Base-by-base conservation (phyloP, 1,140 invertebrate species). In the Drosophila nigrodunni region DNA sequence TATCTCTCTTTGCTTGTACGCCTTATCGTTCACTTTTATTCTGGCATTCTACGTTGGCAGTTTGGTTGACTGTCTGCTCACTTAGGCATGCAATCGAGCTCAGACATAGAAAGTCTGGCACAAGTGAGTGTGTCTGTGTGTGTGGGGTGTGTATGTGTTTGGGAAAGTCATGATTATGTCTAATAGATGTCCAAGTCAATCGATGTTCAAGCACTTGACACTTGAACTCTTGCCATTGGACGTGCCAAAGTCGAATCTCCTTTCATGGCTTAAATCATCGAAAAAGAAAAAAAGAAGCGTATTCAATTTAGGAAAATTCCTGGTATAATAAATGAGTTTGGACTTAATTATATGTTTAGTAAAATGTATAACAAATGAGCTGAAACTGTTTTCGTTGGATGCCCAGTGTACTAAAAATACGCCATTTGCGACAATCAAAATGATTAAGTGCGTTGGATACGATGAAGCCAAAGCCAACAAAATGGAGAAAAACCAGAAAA, bases 131-230 rank as follows among this genome's bases (percentile, higher is more conserved):
- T 41, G 39, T 11, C 5, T 9, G 13, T 15, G 10, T 43, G 47
- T 30, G 4, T 30, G 25, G 25, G 25, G 25, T 49, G 11, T 50
- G 8, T 35, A 7, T 43, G 30, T 57, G 52, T 58, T n/a, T 46
- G 66, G 49, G 7, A 30, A 78, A 73, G 75, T 74, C 87, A 89
- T 87, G 88, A 91, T 91, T 91, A 91, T 88, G 88, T 91, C 88
- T 88, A 91, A 91, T 91, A 91, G 88, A 90, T 91, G 88, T 91
- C 88, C 78, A 85, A 91, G 82, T 91, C 88, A 90, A 91, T 91
- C 83, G 82, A 85, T 88, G 88, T 90, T 81, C 78, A 74, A 80
- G 61, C 79, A 78, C 78, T 79, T 91, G 88, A 91, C 88, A 90
- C 79, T 68, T 78, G 60, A 77, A 68, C 69, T 65, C 67, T 67